These are phyloP conservation scores for Formica aserva DNA, from an alignment of 2,888 invertebrate genomes.

Conservation along the genomic window DNA sequence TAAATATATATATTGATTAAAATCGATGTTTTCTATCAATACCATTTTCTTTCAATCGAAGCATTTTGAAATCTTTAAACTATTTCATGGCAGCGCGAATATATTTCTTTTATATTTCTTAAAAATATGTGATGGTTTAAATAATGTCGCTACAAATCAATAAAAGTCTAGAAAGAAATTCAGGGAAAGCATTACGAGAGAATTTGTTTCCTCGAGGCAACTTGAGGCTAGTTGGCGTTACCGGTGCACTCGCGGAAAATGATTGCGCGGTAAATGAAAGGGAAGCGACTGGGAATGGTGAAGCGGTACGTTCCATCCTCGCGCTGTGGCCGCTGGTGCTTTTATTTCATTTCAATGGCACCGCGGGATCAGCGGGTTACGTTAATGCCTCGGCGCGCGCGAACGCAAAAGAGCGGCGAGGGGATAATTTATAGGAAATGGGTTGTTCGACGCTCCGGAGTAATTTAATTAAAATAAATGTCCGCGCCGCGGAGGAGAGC, in stretches of 20 bases:
- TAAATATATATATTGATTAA: neutral
- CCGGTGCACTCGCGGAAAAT: constrained; percentile 81
- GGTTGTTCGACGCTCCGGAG: constrained; percentile 86
- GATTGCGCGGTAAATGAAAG: constrained; percentile 84
- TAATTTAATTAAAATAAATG: constrained; percentile 86
- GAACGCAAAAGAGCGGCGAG: constrained; percentile 79
- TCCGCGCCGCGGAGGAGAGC: constrained; percentile 79
- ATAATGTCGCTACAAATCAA: neutral
- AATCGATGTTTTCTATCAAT: neutral
- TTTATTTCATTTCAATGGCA: constrained; percentile 85
- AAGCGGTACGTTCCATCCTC: constrained; percentile 77
- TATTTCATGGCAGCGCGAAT: neutral
- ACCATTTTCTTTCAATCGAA: neutral
- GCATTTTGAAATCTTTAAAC: neutral
- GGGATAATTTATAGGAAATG: constrained; percentile 86
- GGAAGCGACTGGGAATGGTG: constrained; percentile 80
- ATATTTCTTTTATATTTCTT: neutral
- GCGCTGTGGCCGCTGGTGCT: constrained; percentile 78
- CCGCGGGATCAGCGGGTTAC: constrained; percentile 84
- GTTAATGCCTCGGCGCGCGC: constrained; percentile 82
- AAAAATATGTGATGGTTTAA: neutral
- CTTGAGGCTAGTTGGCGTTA: constrained; percentile 54
- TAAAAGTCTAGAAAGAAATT: neutral
- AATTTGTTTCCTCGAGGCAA: constrained; percentile 16
- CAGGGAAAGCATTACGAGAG: neutral